Conservation (phyloP, 2,797 vertebrate genomes). For the Falco biarmicus region DNA sequence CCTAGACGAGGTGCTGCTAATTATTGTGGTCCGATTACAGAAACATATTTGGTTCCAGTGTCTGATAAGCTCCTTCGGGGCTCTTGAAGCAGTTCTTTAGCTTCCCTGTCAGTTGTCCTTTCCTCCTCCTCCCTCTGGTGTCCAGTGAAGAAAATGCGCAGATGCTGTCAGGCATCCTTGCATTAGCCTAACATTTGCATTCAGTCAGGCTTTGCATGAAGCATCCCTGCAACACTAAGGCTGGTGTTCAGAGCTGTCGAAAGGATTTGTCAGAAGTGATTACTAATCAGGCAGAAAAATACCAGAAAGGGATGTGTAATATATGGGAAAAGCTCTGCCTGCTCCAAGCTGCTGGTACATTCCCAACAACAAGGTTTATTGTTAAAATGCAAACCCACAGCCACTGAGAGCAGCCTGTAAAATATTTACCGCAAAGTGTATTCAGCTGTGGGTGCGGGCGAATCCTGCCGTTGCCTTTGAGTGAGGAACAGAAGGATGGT, state of each 20-base stretch:
- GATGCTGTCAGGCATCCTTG: neutral
- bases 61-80: neutral
- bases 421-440: neutral
- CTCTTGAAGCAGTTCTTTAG: neutral
- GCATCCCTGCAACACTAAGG: neutral
- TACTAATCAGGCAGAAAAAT: conserved; percentile 67
- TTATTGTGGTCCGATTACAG: neutral
- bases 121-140: conserved; percentile 68
- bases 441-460: neutral
- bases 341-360: neutral
- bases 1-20: neutral
- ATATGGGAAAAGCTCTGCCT: neutral
- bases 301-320: conserved; percentile 14
- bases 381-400: conserved; percentile 37
- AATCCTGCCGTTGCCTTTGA: neutral
- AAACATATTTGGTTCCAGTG: neutral
- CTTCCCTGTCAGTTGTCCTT: neutral
- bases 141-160: conserved; percentile 57
- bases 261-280: conserved; percentile 53
- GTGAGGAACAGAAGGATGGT: neutral
- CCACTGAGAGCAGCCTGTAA: neutral
- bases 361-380: neutral
- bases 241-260: neutral
- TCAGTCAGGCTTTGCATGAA: neutral
- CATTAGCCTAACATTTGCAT: conserved; percentile 2